Base-by-base conservation (phyloP, 2,113 vertebrate species). In the Antechinus stuartii region DNA sequence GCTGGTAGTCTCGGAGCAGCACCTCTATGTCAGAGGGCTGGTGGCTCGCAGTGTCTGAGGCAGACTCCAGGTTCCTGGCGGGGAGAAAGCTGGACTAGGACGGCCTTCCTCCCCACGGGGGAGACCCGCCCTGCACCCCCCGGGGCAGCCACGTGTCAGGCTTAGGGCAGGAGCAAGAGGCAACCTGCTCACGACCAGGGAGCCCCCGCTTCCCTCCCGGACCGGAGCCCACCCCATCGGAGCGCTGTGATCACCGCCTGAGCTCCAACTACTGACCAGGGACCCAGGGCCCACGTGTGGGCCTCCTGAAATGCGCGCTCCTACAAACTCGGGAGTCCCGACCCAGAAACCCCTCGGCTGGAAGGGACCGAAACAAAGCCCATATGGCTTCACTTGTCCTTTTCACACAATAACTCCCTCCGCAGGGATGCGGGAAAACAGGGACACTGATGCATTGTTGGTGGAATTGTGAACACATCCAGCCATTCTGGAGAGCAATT, bases 21-120 rank as follows among this genome's bases (percentile, higher is more conserved):
- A 99, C 97, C 96, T 99, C 99, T 11, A 99, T 99, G 96, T 99
- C 99, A 92, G 99, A 99, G 4, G 99, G 99, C 94, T 95, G 98
- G 91, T 98, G 98, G 16, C n/a, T 42, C 90, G 98, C 6, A 4
- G 97, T 97, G 54, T 97, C 98, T 61, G 91, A 98, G 25, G 97
- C 98, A 49, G 97, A 96, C 93, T 98, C 98, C 89, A 98, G 98
- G 92, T 98, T 96, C 98, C 99, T 99, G 97, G 56, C 91, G 92
- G 92, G 91, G 55, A 30, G 49, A 50, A 26, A 55, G 14, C 10
- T 24, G 19, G 30, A 27, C 26, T 68, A 57, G 95, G 50, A 90
- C 11, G 47, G 26, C 22, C 19, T 11, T 49, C 54, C 55, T 89
- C 94, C 89, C 57, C 49, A 93, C 10, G 27, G 1, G 24, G 76